These are phyloP conservation scores for Malaclemys terrapin DNA, from an alignment of 2,113 vertebrate genomes.

Conservation along the genomic window DNA sequence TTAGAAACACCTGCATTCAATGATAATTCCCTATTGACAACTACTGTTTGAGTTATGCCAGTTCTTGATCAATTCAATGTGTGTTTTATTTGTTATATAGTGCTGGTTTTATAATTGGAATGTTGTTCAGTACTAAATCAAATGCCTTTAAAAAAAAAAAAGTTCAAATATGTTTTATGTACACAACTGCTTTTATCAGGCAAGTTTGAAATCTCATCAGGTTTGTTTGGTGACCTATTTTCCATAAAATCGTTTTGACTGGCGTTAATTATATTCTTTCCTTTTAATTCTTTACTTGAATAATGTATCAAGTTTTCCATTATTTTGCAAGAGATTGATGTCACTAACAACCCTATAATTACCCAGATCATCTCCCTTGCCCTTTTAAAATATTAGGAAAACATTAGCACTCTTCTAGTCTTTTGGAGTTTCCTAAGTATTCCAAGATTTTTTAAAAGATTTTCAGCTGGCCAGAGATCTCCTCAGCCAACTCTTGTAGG, in stretches of 20 bases:
- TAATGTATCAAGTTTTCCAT: neutral
- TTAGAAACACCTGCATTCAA: too few relatives aligned
- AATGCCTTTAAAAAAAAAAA: too few relatives aligned
- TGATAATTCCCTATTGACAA: too few relatives aligned
- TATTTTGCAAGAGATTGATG: neutral
- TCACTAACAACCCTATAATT: neutral
- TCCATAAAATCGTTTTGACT: neutral
- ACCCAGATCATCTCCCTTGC: neutral
- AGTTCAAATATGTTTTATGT: neutral
- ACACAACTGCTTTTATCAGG: neutral
- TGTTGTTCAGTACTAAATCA: too few relatives aligned
- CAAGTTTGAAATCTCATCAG: neutral
- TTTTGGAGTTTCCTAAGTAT: neutral
- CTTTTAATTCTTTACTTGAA: neutral
- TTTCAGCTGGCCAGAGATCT: neutral
- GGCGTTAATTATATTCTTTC: neutral
- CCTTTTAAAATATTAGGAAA: neutral
- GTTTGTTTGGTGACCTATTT: neutral
- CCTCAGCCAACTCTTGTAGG: neutral
- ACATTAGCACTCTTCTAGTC: neutral
- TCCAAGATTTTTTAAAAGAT: neutral
- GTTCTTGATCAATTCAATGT: too few relatives aligned
- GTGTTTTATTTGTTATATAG: too few relatives aligned
- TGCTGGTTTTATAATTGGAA: too few relatives aligned
- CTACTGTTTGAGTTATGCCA: too few relatives aligned